Base-by-base conservation (phyloP, 2,888 invertebrate species). In the Lepidonotus clava region DNA sequence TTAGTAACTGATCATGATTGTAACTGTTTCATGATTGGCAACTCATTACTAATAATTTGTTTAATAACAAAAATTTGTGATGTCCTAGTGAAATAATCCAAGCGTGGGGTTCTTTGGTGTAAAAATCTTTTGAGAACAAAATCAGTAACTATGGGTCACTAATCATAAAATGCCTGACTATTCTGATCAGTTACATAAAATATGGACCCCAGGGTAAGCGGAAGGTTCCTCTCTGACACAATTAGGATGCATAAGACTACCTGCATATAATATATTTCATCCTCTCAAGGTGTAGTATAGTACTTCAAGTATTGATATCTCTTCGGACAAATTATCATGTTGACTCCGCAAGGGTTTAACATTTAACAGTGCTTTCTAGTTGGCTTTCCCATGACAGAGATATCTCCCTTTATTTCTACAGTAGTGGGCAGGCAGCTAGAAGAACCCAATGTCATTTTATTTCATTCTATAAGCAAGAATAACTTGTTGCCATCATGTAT, bases 401-500 rank as follows among this genome's bases (percentile, higher is more conserved):
- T 46, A 18, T 46, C 46, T 8, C 18, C 46, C 46, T 46, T 18
- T 46, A 11, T n/a, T n/a, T n/a, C 28, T 61, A 61, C 61, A 61
- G 61, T 32, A 61, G 61, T 61, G 38, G 18, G 38, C 34, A 38
- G 36, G 34, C 38, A 71, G 34, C 71, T 38, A 36, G 71, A 18
- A 24, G 38, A 71, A 66, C 66, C 71, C 71, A 71, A 34, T 11
- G 71, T 11, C 38, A 32, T 71, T n/a, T 18, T n/a, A n/a, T n/a
- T n/a, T 5, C 21, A 71, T 34, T 71, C 71, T 34, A 71, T 71
- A 71, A 71, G 71, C 71, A 36, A 36, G 71, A 36, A 71, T 71
- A 71, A 71, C 21, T 71, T n/a, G n/a, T n/a, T 67, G 34, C 67
- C 67, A 32, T 67, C 71, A 71, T 71, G n/a, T 56, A 56, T 24